Percentiles rank a stretch among this genome's conserved stretches.
These are phyloP conservation scores for Margarornis squamiger DNA, from an alignment of 2,797 vertebrate species.

Conservation along the genomic window DNA sequence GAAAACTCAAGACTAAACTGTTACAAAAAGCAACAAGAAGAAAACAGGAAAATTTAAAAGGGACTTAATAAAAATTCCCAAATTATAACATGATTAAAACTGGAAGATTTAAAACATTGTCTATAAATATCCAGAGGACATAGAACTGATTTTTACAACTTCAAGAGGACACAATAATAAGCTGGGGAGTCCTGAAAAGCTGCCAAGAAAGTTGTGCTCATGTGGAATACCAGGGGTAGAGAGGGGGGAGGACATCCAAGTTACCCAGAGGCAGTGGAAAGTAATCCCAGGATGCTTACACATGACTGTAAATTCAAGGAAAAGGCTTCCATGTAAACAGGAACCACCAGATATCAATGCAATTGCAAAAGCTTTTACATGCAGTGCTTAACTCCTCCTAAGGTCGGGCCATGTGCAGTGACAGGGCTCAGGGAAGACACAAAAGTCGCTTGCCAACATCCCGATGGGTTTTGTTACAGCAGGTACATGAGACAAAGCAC, in stretches of 20 bases:
- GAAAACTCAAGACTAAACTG: neutral
- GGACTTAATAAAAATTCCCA: neutral
- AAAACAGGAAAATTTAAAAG: neutral
- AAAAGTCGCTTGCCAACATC: fast-evolving
- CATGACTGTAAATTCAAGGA: neutral
- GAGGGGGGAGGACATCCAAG: neutral
- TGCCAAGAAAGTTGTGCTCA: neutral
- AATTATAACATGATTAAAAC: neutral
- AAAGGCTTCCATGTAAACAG: neutral
- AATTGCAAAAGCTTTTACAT: neutral
- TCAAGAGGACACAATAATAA: neutral
- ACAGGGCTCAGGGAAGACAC: neutral
- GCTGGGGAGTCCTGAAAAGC: neutral
- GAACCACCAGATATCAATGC: neutral
- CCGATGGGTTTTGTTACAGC: fast-evolving
- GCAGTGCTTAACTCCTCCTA: neutral
- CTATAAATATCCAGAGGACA: neutral
- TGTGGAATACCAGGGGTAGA: neutral
- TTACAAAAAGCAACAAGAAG: slow-evolving; percentile 4
- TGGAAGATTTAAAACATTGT: neutral
- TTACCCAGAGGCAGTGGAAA: neutral
- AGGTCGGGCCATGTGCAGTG: neutral
- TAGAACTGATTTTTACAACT: neutral
- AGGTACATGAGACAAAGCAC: fast-evolving
- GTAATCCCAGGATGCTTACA: neutral